Percentiles rank a stretch among this genome's conserved stretches.
Evolutionary conservation across 2,113 vertebrate species (phyloP).

Genomic region (Tauraco erythrolophus): DNA sequence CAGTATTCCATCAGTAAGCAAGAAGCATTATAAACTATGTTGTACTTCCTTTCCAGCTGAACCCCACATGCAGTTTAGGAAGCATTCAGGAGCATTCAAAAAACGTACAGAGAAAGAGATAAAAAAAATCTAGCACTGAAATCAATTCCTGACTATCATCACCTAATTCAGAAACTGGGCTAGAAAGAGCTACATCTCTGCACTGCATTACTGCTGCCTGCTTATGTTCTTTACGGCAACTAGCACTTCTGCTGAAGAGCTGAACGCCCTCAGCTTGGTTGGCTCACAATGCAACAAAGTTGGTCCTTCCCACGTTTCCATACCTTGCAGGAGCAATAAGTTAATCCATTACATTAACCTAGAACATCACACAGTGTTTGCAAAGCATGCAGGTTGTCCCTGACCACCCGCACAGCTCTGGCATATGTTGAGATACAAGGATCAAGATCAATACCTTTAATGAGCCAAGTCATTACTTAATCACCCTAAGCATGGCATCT

Average conservation of each 20-base stretch:
- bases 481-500: background rate
- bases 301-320: background rate
- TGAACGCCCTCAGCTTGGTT: background rate
- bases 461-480: background rate
- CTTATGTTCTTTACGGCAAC: background rate
- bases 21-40: rapidly evolving
- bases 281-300: background rate
- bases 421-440: background rate
- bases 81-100: background rate
- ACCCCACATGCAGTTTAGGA: background rate
- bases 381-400: background rate
- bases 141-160: background rate
- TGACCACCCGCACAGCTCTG: background rate
- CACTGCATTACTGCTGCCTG: background rate
- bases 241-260: background rate
- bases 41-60: background rate
- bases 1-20: background rate
- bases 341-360: background rate
- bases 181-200: background rate
- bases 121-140: background rate
- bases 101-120: background rate
- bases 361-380: background rate
- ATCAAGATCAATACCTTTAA: background rate
- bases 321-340: background rate
- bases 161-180: background rate